These are phyloP conservation scores for Nothoprocta pentlandii DNA, from an alignment of 2,113 vertebrate genomes.

Conservation along the genomic window DNA sequence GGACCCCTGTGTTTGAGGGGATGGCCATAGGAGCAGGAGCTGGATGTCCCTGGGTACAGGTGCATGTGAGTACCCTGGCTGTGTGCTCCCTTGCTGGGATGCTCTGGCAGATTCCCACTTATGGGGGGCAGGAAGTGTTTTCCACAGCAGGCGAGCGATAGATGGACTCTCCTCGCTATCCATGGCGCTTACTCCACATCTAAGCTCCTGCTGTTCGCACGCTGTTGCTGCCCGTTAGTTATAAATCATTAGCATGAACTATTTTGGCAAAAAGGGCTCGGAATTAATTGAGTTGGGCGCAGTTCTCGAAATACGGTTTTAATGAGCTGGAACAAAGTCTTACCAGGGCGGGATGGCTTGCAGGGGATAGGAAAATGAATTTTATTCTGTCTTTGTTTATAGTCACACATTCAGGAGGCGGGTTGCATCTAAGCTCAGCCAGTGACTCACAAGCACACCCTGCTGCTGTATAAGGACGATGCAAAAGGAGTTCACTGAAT, in stretches of 20 bases:
- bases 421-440: not conserved
- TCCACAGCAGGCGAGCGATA: not conserved
- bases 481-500: not conserved
- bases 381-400: not conserved
- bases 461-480: not conserved
- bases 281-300: conserved; percentile 20
- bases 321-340: conserved; percentile 58
- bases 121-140: not conserved
- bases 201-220: not conserved
- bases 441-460: conserved; percentile 41
- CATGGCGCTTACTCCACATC: not conserved
- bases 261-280: conserved; percentile 5
- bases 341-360: not conserved
- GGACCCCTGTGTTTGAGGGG: not conserved
- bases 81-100: not conserved
- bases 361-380: not conserved
- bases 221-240: rapidly evolving
- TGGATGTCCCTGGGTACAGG: not conserved
- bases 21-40: not conserved
- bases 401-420: not conserved
- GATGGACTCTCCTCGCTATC: not conserved
- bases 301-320: conserved; percentile 9
- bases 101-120: not conserved
- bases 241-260: not conserved
- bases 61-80: rapidly evolving